Base-by-base conservation (phyloP, 2,888 invertebrate species). In the Drosophila histrio region DNA sequence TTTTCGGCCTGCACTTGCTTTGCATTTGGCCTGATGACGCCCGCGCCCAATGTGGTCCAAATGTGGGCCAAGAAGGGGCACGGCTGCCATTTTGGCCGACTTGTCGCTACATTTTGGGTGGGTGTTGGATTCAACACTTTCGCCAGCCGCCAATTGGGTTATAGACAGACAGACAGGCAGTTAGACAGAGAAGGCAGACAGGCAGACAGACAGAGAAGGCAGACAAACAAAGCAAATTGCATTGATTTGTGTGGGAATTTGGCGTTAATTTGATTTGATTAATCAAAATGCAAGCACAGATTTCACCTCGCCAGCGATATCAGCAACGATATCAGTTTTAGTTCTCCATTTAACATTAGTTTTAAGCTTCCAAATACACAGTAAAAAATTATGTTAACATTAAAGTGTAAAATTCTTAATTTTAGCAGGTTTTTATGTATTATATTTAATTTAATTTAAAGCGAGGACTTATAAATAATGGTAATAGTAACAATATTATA, bases 211-310 rank as follows among this genome's bases (percentile, higher is more conserved):
- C 3, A 17, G 46, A n/a, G 2, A 41, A 32, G 43, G 41, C 46
- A 19, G 11, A 19, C 9, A 1, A 17, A 52, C 19, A 30, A 65
- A 70, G 54, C 73, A 79, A 82, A 79, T 73, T 74, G 83, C 86
- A 84, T 83, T 85, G 88, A 88, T 85, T 88, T 85, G 88, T 85
- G 85, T 85, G 88, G 84, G 85, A 88, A 85, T 73, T 67, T 73
- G 72, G 72, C 76, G 81, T 75, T 80, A 86, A 85, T 88, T 88
- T 86, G 81, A 80, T 86, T 88, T 88, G 84, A 86, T 85, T 83
- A 85, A 85, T 86, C 87, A 87, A 78, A 72, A 63, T 58, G 54
- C 81, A 75, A 41, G 76, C 65, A 58, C 47, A 57, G 85, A 84
- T 82, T 87, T 87, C 79, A 81, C 73, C 76, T 24, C 19, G 15